phyloP scores from a whole-genome alignment of 2,113 vertebrate species.

The Eudyptes chrysolophus region DNA sequence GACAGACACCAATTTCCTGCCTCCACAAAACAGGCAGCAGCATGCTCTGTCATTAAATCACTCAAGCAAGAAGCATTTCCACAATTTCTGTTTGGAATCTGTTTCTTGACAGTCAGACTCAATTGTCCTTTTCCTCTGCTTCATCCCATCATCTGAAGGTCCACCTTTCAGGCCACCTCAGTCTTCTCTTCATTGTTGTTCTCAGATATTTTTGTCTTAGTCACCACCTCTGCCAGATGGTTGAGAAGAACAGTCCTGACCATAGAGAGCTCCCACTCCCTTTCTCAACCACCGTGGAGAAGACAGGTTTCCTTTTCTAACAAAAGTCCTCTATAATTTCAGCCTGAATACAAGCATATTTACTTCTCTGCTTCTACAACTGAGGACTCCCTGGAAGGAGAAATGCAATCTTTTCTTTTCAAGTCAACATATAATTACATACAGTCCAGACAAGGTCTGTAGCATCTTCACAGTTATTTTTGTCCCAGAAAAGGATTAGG shows the following conservation, averaged over 20 bases:
- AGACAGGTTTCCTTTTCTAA: neutral
- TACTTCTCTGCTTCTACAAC: neutral
- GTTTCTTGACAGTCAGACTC: neutral
- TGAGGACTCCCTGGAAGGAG: neutral
- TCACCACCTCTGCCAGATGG: neutral
- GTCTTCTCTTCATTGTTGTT: neutral
- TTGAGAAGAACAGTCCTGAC: neutral
- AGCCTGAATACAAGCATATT: neutral
- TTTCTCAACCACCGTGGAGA: neutral
- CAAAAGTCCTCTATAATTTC: neutral
- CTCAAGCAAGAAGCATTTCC: neutral
- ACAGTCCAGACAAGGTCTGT: neutral
- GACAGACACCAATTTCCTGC: neutral
- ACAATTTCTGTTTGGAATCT: neutral
- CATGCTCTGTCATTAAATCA: neutral
- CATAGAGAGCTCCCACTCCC: neutral
- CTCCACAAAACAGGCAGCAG: neutral
- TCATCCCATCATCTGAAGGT: neutral
- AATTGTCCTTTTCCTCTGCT: neutral
- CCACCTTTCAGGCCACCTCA: neutral
- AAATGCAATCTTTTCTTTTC: neutral
- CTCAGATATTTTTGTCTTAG: neutral
- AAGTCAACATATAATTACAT: conserved; percentile 8
- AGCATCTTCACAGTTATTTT: neutral
- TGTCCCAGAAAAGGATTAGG: neutral